Evolutionary conservation across 2,113 vertebrate genomes (phyloP), one percentile per base, ranked within the genome.

Genomic region (Sterna hirundo): DNA sequence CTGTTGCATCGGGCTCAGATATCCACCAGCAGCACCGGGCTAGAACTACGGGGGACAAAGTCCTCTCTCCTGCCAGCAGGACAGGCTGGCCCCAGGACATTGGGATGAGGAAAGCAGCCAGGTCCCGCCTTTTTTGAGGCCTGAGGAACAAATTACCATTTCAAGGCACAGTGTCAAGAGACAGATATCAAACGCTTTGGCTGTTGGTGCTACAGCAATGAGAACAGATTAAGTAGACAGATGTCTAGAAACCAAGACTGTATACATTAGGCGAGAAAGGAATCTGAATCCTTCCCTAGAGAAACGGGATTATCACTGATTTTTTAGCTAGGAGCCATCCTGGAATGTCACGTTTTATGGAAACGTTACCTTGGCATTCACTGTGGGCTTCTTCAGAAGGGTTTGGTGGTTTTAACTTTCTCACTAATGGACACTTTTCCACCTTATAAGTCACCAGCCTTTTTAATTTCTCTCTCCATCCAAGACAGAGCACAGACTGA

Each of bases 91-190:
- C n/a, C 46, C n/a, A 36, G 64, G 69, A 60, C 47, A 32, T 6
- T 5, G 34, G 76, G 34, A 29, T n/a, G 40, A 44, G 29, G 70
- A 88, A 84, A 91, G 19, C 49, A 93, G 72, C 49, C 84, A 76
- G 51, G 15, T 79, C 57, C 30, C 25, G 57, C 57, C 32, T 38
- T 68, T 80, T 76, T 3, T 38, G 38, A 89, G 61, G 69, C 60
- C 91, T 85, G 65, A 94, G 34, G 66, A 89, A 72, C 61, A 90
- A 91, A 85, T 94, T n/a, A 65, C 11, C n/a, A 34, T 72, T 90
- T 79, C 84, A 76, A 87, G 78, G 81, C 61, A 57, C 8, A 22
- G 61, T 64, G 44, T 57, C 84, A 82, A 40, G 62, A 47, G 44
- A 70, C 18, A 49, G 38, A 38, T 6, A 46, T 30, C 62, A 58